Percentiles rank a stretch among this genome's conserved stretches.
Conservation (phyloP, 2,888 invertebrate species). For the Aporophyla nigra region DNA sequence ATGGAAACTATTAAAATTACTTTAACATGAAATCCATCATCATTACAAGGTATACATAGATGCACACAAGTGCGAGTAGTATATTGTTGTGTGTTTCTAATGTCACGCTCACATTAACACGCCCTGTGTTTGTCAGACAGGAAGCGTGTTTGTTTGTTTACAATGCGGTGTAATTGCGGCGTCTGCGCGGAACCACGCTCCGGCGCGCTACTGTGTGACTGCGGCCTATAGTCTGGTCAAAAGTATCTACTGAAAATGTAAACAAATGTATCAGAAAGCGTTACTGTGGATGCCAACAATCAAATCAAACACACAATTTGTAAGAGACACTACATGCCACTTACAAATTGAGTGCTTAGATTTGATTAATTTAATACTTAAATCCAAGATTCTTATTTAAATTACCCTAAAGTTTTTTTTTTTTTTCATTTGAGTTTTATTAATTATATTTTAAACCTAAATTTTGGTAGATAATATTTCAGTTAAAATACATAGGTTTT, state of each 20-base stretch:
- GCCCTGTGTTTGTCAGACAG: slow-evolving; percentile 43
- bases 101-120: slow-evolving; percentile 45
- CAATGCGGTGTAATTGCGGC: slow-evolving; percentile 56
- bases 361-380: not conserved
- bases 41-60: not conserved
- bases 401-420: not conserved
- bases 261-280: not conserved
- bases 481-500: not conserved
- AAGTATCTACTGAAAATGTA: not conserved
- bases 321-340: too few relatives aligned
- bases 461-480: not conserved
- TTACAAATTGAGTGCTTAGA: not conserved
- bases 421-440: not conserved
- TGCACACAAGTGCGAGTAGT: not conserved
- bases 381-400: not conserved
- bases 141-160: slow-evolving; percentile 58
- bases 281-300: too few relatives aligned
- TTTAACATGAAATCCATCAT: not conserved
- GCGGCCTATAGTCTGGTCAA: not conserved
- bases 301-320: too few relatives aligned
- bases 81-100: not conserved
- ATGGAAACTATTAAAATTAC: slow-evolving; percentile 2
- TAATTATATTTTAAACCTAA: not conserved
- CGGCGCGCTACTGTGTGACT: slow-evolving; percentile 11
- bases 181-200: slow-evolving; percentile 60